Evolutionary conservation across 2,888 invertebrate species (phyloP).

Genomic region (Pasiphila rectangulata): DNA sequence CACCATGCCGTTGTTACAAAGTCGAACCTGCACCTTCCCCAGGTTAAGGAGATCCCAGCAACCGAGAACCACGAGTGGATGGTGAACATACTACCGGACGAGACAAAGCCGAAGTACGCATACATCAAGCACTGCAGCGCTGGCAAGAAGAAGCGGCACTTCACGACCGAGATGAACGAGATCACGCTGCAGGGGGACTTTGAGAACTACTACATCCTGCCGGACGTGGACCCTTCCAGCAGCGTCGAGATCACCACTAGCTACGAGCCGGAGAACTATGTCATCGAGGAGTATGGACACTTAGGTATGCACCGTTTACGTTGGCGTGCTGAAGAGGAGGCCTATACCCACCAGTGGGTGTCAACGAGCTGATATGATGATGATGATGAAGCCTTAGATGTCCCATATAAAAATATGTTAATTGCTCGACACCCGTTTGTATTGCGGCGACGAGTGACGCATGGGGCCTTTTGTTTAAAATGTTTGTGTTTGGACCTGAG

Average conservation of each 20-base stretch:
- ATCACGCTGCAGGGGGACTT: conserved; percentile 65
- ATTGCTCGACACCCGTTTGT: too few relatives aligned
- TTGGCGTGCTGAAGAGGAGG: too few relatives aligned
- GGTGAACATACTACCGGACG: conserved; percentile 66
- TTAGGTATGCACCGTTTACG: too few relatives aligned
- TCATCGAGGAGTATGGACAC: conserved; percentile 67
- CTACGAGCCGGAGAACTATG: conserved; percentile 69
- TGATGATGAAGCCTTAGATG: too few relatives aligned
- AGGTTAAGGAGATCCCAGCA: conserved; percentile 60
- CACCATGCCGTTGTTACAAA: too few relatives aligned
- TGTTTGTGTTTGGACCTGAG: too few relatives aligned
- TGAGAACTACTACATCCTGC: conserved; percentile 73
- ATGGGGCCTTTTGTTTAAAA: too few relatives aligned
- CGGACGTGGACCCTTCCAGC: conserved; percentile 68
- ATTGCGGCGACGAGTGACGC: too few relatives aligned
- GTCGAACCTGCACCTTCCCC: too few relatives aligned
- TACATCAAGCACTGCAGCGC: conserved; percentile 69
- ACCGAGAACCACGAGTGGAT: conserved; percentile 62
- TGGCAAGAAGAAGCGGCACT: conserved; percentile 67
- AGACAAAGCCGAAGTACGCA: conserved; percentile 63
- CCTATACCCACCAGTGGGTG: too few relatives aligned
- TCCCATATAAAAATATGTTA: too few relatives aligned
- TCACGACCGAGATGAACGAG: conserved; percentile 69
- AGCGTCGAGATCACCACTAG: conserved; percentile 71
- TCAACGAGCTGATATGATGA: too few relatives aligned